Percentiles rank a stretch among this genome's conserved stretches.
Conservation (phyloP, 2,797 vertebrate species). For the Lepilemur ruficaudatus region DNA sequence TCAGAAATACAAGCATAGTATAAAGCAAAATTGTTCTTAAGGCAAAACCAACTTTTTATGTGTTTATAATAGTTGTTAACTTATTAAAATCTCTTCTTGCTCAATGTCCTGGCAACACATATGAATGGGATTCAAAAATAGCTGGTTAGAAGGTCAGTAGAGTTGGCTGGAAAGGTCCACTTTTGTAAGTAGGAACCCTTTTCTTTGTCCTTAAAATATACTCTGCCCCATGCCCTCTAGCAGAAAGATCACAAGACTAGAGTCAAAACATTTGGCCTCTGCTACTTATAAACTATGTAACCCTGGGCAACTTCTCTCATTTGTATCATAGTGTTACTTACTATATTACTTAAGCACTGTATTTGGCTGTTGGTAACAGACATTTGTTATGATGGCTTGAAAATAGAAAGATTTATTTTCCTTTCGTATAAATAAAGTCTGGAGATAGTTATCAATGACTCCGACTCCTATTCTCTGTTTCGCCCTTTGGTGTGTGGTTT, state of each 20-base stretch:
- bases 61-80: neutral
- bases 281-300: neutral
- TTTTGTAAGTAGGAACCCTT: conserved; percentile 36
- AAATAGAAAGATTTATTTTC: neutral
- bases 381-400: neutral
- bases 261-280: conserved; percentile 13
- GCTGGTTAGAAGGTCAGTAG: conserved; percentile 17
- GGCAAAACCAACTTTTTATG: neutral
- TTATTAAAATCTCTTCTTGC: neutral
- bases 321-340: neutral
- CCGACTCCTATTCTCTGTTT: neutral
- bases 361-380: neutral
- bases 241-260: conserved; percentile 40
- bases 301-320: neutral
- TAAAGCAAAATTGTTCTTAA: neutral
- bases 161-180: neutral
- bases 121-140: conserved; percentile 13
- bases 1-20: neutral
- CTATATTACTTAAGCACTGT: neutral
- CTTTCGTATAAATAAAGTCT: neutral
- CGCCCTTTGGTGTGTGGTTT: neutral
- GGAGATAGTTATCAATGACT: neutral
- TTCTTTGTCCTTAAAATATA: conserved; percentile 55
- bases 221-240: neutral
- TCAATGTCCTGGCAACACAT: neutral